phyloP scores from a whole-genome alignment of 2,888 invertebrate genomes.

The Drosophila koepferae region DNA sequence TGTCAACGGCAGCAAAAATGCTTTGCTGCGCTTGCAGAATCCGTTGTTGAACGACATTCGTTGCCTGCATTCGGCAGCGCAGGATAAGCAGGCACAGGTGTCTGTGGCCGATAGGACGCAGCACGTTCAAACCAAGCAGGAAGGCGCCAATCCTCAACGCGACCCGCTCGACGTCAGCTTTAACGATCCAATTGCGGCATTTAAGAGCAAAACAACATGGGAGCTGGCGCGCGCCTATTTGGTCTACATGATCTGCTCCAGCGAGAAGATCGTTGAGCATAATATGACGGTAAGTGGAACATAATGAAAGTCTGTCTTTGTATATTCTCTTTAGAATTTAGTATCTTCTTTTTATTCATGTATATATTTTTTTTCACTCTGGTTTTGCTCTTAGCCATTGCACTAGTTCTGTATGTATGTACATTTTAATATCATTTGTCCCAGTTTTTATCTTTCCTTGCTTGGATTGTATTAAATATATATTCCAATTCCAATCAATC shows the following conservation, averaged over 20 bases:
- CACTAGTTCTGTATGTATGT: neutral
- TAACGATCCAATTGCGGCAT: conserved; percentile 95
- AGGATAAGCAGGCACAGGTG: conserved; percentile 46
- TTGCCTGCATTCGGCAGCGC: conserved; percentile 57
- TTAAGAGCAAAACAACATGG: conserved; percentile 97
- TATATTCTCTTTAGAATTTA: neutral
- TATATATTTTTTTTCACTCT: neutral
- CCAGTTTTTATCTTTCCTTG: neutral
- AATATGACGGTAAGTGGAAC: conserved; percentile 92
- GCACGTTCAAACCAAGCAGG: conserved; percentile 52
- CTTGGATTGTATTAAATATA: neutral
- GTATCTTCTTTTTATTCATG: neutral
- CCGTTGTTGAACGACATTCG: conserved; percentile 23
- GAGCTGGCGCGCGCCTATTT: conserved; percentile 95
- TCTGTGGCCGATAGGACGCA: conserved; percentile 29
- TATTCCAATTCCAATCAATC: neutral
- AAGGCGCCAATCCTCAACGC: conserved; percentile 71
- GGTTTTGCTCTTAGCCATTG: neutral
- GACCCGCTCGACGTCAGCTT: conserved; percentile 94
- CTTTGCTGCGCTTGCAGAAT: conserved; percentile 25
- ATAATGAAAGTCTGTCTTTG: neutral
- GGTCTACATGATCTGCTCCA: conserved; percentile 96
- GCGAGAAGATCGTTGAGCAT: conserved; percentile 94
- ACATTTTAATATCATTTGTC: neutral
- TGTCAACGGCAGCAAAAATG: conserved; percentile 9